Percentiles rank a stretch among this genome's conserved stretches.
These are phyloP conservation scores for Gastracanthus pulcherrimus DNA, from an alignment of 2,888 invertebrate species.

Conservation along the genomic window DNA sequence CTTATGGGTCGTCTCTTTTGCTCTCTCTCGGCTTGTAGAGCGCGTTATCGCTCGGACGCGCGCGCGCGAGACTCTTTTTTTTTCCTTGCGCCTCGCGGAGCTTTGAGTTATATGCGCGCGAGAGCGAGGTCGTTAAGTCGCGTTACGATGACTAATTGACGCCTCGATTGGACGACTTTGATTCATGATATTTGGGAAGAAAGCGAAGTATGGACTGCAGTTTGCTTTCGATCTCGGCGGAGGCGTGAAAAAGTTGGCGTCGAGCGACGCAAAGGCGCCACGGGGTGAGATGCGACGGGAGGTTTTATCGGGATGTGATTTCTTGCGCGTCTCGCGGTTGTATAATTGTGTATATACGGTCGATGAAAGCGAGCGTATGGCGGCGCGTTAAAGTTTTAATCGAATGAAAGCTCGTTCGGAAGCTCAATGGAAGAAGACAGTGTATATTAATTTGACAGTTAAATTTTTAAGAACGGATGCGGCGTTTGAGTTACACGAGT, in stretches of 20 bases:
- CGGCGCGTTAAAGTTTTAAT: conserved; percentile 26
- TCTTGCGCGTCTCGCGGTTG: not conserved
- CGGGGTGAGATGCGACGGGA: no score
- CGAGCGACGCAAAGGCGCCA: not conserved
- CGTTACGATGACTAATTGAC: conserved; percentile 54
- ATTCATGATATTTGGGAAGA: conserved; percentile 46
- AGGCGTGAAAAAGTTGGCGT: not conserved
- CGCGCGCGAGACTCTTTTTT: not conserved
- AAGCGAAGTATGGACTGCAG: no score
- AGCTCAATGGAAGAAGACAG: not conserved
- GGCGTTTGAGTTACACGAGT: not conserved
- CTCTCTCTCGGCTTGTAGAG: not conserved
- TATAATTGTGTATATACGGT: not conserved
- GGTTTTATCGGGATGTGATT: conserved; percentile 5
- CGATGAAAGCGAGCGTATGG: conserved; percentile 10
- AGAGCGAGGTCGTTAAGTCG: conserved; percentile 18
- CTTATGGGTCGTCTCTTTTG: conserved; percentile 9
- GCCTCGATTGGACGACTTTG: conserved; percentile 40
- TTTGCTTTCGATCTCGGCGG: no score
- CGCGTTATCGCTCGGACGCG: not conserved
- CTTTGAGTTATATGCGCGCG: conserved; percentile 45
- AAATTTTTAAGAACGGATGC: not conserved
- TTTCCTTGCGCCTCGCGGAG: not conserved
- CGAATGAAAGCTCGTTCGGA: conserved; percentile 25
- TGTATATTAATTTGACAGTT: not conserved